phyloP scores from a whole-genome alignment of 2,888 invertebrate species.

The Ischnura elegans region DNA sequence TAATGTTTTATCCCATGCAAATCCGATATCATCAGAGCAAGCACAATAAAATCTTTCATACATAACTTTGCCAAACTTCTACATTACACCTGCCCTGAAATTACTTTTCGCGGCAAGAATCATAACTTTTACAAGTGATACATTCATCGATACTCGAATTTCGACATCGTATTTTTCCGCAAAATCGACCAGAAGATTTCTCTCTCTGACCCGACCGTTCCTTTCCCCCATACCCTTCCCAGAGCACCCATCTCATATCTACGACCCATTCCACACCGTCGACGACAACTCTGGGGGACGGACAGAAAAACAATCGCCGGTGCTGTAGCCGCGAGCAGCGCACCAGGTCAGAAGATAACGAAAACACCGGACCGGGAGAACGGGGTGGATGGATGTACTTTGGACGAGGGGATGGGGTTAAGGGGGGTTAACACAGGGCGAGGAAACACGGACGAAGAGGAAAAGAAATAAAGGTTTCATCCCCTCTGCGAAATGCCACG shows the following conservation, averaged over 20 bases:
- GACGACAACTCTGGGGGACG: background rate
- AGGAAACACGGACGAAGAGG: background rate
- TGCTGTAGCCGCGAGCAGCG: background rate
- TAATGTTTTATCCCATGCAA: too few species aligned
- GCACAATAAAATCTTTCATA: too few species aligned
- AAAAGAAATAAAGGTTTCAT: background rate
- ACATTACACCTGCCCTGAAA: too few species aligned
- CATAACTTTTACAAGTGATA: too few species aligned
- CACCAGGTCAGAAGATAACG: background rate
- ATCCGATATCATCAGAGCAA: too few species aligned
- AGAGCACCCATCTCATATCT: background rate
- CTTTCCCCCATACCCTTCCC: background rate
- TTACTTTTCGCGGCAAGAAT: too few species aligned
- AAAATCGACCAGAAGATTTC: background rate
- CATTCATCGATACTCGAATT: too few species aligned
- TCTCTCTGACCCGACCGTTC: background rate
- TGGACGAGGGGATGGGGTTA: background rate
- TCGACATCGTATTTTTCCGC: too few species aligned
- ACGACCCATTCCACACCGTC: constrained; percentile 1
- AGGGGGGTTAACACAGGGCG: background rate
- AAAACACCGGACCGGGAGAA: constrained; percentile 4
- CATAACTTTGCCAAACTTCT: too few species aligned
- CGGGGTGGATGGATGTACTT: background rate
- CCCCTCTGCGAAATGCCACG: background rate
- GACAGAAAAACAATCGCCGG: constrained; percentile 32